A percentile compares a stretch with the other conserved stretches of the same genome.
These are phyloP conservation scores for Drosophila melanica DNA, from an alignment of 1,140 invertebrate species.

Conservation along the genomic window DNA sequence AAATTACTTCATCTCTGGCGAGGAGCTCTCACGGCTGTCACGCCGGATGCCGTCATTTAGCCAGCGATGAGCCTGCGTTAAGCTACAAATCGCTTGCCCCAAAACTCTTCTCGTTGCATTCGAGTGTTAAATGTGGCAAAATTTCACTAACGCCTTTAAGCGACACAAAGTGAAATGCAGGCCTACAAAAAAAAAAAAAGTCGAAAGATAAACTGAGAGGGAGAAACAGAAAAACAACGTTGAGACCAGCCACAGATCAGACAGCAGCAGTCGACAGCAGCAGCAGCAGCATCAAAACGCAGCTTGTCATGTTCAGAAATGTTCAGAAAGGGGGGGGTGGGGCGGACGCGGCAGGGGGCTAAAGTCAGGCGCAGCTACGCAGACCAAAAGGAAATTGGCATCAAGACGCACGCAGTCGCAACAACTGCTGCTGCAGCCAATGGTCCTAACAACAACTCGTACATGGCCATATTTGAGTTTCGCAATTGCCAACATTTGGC, in stretches of 20 bases:
- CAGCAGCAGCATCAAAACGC: constrained; percentile 13
- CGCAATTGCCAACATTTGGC: constrained; percentile 68
- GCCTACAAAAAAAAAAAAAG: constrained; percentile 21
- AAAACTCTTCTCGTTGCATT: constrained; percentile 32
- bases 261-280: background rate
- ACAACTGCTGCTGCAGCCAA: constrained; percentile 15
- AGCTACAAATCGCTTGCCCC: constrained; percentile 15
- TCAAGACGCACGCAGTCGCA: constrained; percentile 40
- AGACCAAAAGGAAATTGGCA: constrained; percentile 44
- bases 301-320: constrained; percentile 28
- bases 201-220: constrained; percentile 1
- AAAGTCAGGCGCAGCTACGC: constrained; percentile 14
- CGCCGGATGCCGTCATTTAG: constrained; percentile 76
- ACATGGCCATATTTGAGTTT: constrained; percentile 64
- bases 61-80: constrained; percentile 35
- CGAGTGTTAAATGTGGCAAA: constrained; percentile 53
- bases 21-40: constrained; percentile 48
- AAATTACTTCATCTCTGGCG: constrained; percentile 67
- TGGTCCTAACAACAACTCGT: constrained; percentile 53
- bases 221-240: constrained; percentile 2
- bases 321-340: constrained; percentile 15
- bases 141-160: constrained; percentile 58
- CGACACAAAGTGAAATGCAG: constrained; percentile 71
- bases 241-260: constrained; percentile 9
- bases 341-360: background rate